phyloP scores from a whole-genome alignment of 2,888 invertebrate genomes.

The Lasioglossum oenotherae region DNA sequence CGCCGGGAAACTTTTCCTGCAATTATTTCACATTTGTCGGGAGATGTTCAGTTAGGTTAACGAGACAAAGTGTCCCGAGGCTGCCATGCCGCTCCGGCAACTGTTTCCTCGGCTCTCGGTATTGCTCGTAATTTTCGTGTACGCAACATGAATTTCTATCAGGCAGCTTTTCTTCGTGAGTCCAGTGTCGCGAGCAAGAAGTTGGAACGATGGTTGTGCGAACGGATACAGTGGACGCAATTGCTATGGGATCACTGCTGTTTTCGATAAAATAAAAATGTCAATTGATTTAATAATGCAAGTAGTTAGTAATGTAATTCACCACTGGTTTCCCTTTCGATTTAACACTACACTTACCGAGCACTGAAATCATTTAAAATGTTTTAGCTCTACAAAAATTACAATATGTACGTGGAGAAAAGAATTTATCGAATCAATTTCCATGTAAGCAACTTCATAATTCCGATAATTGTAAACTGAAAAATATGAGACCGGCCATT shows the following conservation, averaged over 20 bases:
- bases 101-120: slow-evolving; percentile 20
- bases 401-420: too few species aligned
- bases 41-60: slow-evolving; percentile 41
- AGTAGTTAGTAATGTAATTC: neutral
- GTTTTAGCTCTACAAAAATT: too few species aligned
- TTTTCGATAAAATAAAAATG: neutral
- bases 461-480: too few species aligned
- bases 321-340: too few species aligned
- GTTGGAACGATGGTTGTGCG: neutral
- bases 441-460: too few species aligned
- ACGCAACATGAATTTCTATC: slow-evolving; percentile 59
- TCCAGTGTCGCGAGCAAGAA: slow-evolving; percentile 43
- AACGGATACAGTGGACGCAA: neutral
- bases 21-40: slow-evolving; percentile 35
- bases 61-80: slow-evolving; percentile 53
- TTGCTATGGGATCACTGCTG: neutral
- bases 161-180: slow-evolving; percentile 36
- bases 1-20: slow-evolving; percentile 18
- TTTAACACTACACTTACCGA: too few species aligned
- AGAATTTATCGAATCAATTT: too few species aligned
- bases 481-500: too few species aligned
- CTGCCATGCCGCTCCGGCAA: slow-evolving; percentile 25
- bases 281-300: neutral
- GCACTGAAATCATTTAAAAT: too few species aligned
- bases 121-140: slow-evolving; percentile 55